A percentile compares a stretch with the other conserved stretches of the same genome.
These are phyloP conservation scores for Reinhardtius hippoglossoides DNA, from an alignment of 2,113 vertebrate species.

Conservation along the genomic window DNA sequence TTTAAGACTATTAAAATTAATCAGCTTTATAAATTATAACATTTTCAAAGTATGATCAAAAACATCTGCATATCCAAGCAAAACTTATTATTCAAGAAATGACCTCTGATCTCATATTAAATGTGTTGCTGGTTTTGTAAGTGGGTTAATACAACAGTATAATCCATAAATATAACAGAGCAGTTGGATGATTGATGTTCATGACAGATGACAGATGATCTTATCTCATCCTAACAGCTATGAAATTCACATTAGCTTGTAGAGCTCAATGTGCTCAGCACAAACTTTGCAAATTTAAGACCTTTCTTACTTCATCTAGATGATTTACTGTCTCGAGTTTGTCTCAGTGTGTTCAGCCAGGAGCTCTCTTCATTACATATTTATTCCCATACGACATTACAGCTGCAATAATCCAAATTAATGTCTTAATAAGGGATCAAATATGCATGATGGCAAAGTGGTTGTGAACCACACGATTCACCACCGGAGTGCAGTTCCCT, in stretches of 20 bases:
- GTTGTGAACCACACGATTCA: neutral
- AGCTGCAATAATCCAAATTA: neutral
- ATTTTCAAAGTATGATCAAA: too few relatives aligned
- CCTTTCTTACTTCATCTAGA: slow-evolving; percentile 1
- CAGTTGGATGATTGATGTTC: neutral
- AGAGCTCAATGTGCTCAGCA: neutral
- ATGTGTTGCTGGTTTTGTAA: too few relatives aligned
- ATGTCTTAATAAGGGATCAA: neutral
- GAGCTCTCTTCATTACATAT: neutral
- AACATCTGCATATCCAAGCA: neutral
- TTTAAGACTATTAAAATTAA: too few relatives aligned
- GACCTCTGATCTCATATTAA: too few relatives aligned
- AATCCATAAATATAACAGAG: too few relatives aligned
- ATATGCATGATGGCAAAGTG: neutral
- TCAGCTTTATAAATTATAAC: too few relatives aligned
- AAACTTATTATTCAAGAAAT: too few relatives aligned
- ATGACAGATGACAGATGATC: slow-evolving; percentile 10
- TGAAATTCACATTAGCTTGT: slow-evolving; percentile 13
- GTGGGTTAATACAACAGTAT: too few relatives aligned
- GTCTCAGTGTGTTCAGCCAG: neutral
- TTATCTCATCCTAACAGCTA: slow-evolving; percentile 4
- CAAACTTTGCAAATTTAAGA: slow-evolving; percentile 6
- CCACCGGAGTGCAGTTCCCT: neutral
- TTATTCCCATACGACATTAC: neutral
- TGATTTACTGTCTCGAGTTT: slow-evolving; percentile 1